These are phyloP conservation scores for Porites australiensis DNA, from an alignment of 64 coral and sea anemone genomes.

Conservation along the genomic window DNA sequence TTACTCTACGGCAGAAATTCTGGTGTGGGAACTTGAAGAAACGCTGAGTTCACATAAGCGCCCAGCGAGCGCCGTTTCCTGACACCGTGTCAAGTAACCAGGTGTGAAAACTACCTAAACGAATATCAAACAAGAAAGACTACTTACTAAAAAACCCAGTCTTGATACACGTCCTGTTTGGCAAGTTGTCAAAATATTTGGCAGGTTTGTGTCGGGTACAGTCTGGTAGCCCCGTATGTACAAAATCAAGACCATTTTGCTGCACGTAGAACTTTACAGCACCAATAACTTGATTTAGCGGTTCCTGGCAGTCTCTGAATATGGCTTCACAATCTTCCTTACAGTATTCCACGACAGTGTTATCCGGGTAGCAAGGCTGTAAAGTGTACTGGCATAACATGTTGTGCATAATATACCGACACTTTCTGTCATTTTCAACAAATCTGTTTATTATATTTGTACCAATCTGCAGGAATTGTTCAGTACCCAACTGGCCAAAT, in stretches of 20 bases:
- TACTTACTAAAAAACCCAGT: slow-evolving; percentile 96
- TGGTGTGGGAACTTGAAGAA: too few relatives aligned
- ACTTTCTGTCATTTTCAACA: slow-evolving; percentile 31
- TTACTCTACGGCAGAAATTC: too few relatives aligned
- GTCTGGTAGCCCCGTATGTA: slow-evolving; percentile 82
- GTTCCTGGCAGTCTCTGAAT: slow-evolving; percentile 52
- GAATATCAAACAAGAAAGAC: not conserved
- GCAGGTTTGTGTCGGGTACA: slow-evolving; percentile 49
- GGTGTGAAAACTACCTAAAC: not conserved
- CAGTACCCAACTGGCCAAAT: slow-evolving; percentile 64
- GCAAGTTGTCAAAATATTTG: slow-evolving; percentile 21
- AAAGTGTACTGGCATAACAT: slow-evolving; percentile 93
- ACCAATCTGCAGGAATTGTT: slow-evolving; percentile 26
- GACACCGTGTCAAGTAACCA: too few relatives aligned
- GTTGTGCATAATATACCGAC: slow-evolving; percentile 59
- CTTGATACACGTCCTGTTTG: slow-evolving; percentile 63
- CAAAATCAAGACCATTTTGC: slow-evolving; percentile 56
- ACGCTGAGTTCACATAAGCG: too few relatives aligned
- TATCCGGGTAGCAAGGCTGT: slow-evolving; percentile 72
- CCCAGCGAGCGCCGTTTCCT: too few relatives aligned
- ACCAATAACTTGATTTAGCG: slow-evolving; percentile 75
- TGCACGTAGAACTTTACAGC: slow-evolving; percentile 52
- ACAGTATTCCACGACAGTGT: slow-evolving; percentile 65
- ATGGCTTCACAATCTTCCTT: slow-evolving; percentile 85
- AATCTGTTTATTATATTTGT: slow-evolving; percentile 20